Percentiles rank a stretch among this genome's conserved stretches.
phyloP scores from a whole-genome alignment of 30 jellyfish, hydroid and myxozoan species.

The Cassiopea xamachana region DNA sequence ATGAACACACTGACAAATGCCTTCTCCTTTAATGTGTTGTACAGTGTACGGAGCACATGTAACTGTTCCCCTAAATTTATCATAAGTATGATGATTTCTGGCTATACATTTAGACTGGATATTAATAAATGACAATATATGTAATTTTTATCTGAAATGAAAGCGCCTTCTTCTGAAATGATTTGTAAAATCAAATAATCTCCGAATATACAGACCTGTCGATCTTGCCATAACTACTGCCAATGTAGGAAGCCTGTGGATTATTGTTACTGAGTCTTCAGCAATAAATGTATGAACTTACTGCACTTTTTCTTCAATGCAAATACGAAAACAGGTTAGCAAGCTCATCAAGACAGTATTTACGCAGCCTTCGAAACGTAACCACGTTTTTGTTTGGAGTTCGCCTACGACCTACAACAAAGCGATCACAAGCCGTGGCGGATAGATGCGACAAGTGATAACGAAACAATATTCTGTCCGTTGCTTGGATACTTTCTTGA shows the following conservation, averaged over 20 bases:
- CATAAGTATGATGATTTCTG: too few relatives aligned
- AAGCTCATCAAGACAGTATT: neutral
- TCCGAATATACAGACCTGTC: slow-evolving; percentile 1
- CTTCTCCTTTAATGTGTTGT: too few relatives aligned
- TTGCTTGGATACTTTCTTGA: neutral
- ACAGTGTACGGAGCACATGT: too few relatives aligned
- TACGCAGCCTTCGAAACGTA: slow-evolving; percentile 31
- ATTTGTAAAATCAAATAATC: too few relatives aligned
- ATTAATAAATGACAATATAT: too few relatives aligned
- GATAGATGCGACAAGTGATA: neutral
- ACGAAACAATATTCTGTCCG: neutral
- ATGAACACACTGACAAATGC: too few relatives aligned
- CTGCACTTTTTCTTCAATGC: slow-evolving; percentile 5
- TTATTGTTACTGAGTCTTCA: neutral
- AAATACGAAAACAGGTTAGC: slow-evolving; percentile 1
- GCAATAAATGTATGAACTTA: neutral
- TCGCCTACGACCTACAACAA: neutral
- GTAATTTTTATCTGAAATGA: too few relatives aligned
- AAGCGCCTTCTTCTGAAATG: too few relatives aligned
- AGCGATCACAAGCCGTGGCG: slow-evolving; percentile 3
- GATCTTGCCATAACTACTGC: slow-evolving; percentile 30
- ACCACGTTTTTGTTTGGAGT: slow-evolving; percentile 23
- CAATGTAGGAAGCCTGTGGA: neutral
- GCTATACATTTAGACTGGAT: too few relatives aligned
- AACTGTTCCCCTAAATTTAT: too few relatives aligned